Base-by-base conservation (phyloP, 1,140 invertebrate species). In the Mizuhopecten yessoensis region DNA sequence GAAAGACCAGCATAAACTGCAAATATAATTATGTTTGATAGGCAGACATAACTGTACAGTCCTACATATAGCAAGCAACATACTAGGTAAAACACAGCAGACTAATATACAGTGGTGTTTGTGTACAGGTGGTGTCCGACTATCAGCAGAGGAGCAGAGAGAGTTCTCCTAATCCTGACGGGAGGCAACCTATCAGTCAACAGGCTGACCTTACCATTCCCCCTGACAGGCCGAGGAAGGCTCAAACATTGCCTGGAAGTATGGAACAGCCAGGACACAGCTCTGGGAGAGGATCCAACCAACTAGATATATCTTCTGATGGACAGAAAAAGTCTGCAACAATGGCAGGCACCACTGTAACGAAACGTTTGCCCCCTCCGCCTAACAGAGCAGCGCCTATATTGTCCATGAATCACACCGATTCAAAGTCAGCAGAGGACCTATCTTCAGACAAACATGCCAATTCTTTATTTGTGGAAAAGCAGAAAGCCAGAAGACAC, bases 391-490 rank as follows among this genome's bases (percentile, higher is more conserved):
- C 89, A 0, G 33, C 86, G 15, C 89, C 89, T 42, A 36, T 86
- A 33, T 39, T 33, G 33, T 86, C 88, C 33, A 33, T 86, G 33
- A 86, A 90, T 75, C 3, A 42, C 23, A 86, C 39, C n/a, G 34
- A 39, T 17, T 90, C 89, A 20, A 90, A 33, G 86, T 90, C 89
- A 86, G 86, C 23, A 2, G 89, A 86, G 10, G 86, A 87, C 42
- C 15, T 90, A 86, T 34, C 34, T 42, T 13, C 20, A 42, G 86
- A 90, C 34, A 29, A 86, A 17, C 75, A 90, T 23, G 42, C 20
- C 20, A 86, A 90, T 34, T 86, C 86, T 36, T 33, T 33, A 86
- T 36, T 33, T 23, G 33, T n/a, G 3, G 33, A 89, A 20, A 86
- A 86, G 23, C 29, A 34, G 9, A 86, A 34, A 87, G 9, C 33